Base-by-base conservation (phyloP, 2,797 vertebrate genomes). In the Takifugu rubripes region DNA sequence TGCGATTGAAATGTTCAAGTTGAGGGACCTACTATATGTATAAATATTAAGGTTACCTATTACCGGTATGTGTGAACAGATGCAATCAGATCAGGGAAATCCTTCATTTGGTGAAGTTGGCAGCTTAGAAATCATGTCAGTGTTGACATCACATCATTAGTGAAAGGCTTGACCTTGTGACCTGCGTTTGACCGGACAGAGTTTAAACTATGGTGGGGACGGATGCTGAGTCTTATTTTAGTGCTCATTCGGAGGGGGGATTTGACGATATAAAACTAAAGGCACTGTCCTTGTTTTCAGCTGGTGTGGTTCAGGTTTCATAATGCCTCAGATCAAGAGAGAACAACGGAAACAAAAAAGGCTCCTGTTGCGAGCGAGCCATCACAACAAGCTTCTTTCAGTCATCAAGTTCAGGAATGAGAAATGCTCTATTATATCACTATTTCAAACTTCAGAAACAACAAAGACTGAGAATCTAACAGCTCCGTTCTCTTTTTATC, bases 261-360 rank as follows among this genome's bases (percentile, higher is more conserved):
- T 42, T 54, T 78, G 62, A 62, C 75, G 59, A 71, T 89, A 89
- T 69, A 91, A 91, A 92, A 89, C 85, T 89, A 91, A 93, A 93
- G 91, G 92, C 92, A 93, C 92, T 90, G 89, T 93, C 91, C 92
- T 93, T 85, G 81, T 91, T 89, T 90, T 91, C 72, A 88, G 91
- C 92, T 93, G 92, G 92, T 93, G 91, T 82, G 90, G 78, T 89
- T 93, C 92, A 92, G 91, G 90, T 91, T 92, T 77, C 88, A 84
- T 93, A 93, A 92, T 93, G 92, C 92, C 90, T 92, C 89, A 84
- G 82, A 84, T 87, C 76, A 80, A 82, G 77, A 85, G 77, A 83
- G 75, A 87, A 81, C 82, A 71, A 83, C 52, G 79, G 74, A 82
- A 81, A 67, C 70, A 83, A 81, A 54, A 77, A 75, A 63, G 61